These are phyloP conservation scores for Samia ricini DNA, from an alignment of 1,140 invertebrate genomes.

Conservation along the genomic window DNA sequence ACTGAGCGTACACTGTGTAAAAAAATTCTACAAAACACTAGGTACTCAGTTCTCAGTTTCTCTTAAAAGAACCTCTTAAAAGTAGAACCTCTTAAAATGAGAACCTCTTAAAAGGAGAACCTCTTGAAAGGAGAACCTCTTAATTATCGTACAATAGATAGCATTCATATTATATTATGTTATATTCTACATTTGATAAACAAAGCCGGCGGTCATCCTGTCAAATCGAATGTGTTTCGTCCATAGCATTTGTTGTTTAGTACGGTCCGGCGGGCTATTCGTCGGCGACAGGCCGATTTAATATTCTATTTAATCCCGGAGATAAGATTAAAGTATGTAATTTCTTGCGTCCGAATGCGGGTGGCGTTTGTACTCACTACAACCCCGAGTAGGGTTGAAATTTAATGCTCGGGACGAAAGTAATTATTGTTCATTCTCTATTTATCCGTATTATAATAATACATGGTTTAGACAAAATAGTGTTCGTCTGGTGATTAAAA, in stretches of 20 bases:
- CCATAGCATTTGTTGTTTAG: slow-evolving; percentile 50
- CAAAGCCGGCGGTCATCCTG: slow-evolving; percentile 12
- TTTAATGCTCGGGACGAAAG: background rate
- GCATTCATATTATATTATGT: too few relatives aligned
- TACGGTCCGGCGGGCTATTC: slow-evolving; percentile 54
- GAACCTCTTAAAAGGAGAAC: too few relatives aligned
- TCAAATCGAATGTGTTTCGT: slow-evolving; percentile 61
- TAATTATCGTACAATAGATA: too few relatives aligned
- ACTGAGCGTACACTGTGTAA: too few relatives aligned
- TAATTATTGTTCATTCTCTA: background rate
- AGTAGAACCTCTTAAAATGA: too few relatives aligned
- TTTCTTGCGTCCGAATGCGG: slow-evolving; percentile 65
- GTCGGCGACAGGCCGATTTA: slow-evolving; percentile 65
- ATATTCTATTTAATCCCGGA: slow-evolving; percentile 73
- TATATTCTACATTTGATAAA: background rate
- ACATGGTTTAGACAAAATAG: too few relatives aligned
- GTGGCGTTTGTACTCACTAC: slow-evolving; percentile 57
- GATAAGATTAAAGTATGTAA: slow-evolving; percentile 77
- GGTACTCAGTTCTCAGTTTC: too few relatives aligned
- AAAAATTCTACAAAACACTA: too few relatives aligned
- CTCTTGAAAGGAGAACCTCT: too few relatives aligned
- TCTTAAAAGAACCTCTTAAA: too few relatives aligned
- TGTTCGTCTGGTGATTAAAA: too few relatives aligned
- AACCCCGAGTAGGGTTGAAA: slow-evolving; percentile 41
- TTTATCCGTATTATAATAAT: background rate